A percentile compares a stretch with the other conserved stretches of the same genome.
Evolutionary conservation across 2,113 vertebrate species (phyloP).

Genomic region (Verasper variegatus): DNA sequence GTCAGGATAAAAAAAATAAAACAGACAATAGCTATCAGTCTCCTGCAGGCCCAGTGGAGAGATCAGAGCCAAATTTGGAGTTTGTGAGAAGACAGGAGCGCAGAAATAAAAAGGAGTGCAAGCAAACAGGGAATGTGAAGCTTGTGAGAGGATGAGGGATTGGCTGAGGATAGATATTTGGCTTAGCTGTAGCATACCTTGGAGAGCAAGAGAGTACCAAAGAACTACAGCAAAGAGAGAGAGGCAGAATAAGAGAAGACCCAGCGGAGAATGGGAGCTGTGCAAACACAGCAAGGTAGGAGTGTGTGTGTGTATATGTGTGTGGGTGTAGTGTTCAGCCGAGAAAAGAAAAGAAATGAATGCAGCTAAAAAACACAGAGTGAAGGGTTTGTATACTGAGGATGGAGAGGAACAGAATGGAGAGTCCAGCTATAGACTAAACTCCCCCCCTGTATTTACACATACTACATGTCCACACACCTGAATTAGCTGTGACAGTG

Average conservation of each 20-base stretch:
- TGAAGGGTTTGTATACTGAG: too few species aligned
- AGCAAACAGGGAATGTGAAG: conserved; percentile 20
- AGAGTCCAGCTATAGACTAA: too few species aligned
- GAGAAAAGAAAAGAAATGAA: conserved; percentile 14
- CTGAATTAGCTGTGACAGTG: too few species aligned
- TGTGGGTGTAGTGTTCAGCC: conserved; percentile 5
- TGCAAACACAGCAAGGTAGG: conserved; percentile 24
- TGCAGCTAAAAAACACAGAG: conserved; percentile 17
- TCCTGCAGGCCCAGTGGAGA: conserved; percentile 19
- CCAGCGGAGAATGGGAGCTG: conserved; percentile 4
- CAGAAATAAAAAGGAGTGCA: conserved; percentile 13
- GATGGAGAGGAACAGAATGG: too few species aligned
- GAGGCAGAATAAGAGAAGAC: conserved; percentile 28
- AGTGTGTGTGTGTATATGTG: conserved; percentile 4
- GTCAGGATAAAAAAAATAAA: neutral
- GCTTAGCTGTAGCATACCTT: conserved; percentile 33
- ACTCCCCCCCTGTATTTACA: too few species aligned
- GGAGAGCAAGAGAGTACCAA: conserved; percentile 25
- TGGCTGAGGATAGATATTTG: conserved; percentile 18
- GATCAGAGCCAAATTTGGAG: neutral
- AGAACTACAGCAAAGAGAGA: conserved; percentile 24
- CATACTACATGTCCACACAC: too few species aligned
- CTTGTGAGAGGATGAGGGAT: neutral
- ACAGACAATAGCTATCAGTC: neutral
- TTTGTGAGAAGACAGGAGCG: conserved; percentile 16